phyloP scores from a whole-genome alignment of 2,797 vertebrate genomes.

The Sciurus carolinensis region DNA sequence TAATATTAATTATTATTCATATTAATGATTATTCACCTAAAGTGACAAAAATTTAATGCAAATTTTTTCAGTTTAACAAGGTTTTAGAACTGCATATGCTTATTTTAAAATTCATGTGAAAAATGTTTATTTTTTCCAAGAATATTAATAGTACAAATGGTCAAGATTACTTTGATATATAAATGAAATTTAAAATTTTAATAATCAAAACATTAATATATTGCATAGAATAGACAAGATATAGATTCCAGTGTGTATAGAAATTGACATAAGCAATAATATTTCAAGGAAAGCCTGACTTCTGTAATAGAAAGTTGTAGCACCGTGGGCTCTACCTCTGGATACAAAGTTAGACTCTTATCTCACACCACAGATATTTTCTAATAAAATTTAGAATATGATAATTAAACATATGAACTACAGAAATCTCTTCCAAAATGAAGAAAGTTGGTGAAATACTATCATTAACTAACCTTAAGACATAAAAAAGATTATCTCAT shows the following conservation, averaged over 20 bases:
- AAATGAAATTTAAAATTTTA: not conserved
- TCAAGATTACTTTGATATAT: not conserved
- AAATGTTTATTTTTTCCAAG: not conserved
- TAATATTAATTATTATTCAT: not conserved
- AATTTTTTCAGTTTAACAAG: not conserved
- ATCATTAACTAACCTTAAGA: too few relatives aligned
- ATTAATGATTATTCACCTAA: not conserved
- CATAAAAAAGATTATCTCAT: too few relatives aligned
- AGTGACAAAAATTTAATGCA: not conserved
- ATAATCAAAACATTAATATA: not conserved
- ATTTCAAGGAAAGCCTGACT: not conserved
- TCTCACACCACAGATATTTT: not conserved
- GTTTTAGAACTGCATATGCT: not conserved
- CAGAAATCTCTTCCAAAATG: not conserved
- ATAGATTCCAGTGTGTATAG: not conserved
- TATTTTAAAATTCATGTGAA: not conserved
- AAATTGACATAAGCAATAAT: not conserved
- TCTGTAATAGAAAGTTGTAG: not conserved
- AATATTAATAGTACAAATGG: not conserved
- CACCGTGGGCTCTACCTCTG: not conserved
- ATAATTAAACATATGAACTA: not conserved
- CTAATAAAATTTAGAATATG: not conserved
- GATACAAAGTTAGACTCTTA: not conserved
- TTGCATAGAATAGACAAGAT: not conserved
- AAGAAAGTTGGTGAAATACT: not conserved